A percentile compares a stretch with the other conserved stretches of the same genome.
Evolutionary conservation across 2,888 invertebrate species (phyloP).

Genomic region (Cerceris ruficornis): DNA sequence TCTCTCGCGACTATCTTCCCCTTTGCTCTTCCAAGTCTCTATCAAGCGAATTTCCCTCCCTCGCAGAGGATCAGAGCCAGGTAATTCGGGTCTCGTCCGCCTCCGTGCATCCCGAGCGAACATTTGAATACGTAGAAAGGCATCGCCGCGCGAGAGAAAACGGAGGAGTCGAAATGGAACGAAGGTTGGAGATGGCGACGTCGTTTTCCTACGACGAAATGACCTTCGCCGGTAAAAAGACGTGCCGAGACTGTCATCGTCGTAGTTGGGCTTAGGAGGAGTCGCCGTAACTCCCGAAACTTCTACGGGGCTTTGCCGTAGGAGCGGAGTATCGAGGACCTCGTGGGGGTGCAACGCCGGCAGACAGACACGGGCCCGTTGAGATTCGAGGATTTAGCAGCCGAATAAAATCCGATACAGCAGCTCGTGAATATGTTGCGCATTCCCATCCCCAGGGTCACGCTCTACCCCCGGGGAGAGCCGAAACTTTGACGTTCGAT

Average conservation of each 20-base stretch:
- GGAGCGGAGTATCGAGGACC: constrained; percentile 19
- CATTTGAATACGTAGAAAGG: constrained; percentile 52
- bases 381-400: constrained; percentile 74
- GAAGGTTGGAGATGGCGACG: constrained; percentile 21
- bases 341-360: constrained; percentile 30
- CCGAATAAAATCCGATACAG: constrained; percentile 74
- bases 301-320: constrained; percentile 35
- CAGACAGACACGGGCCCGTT: constrained; percentile 44
- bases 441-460: constrained; percentile 27
- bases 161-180: constrained; percentile 16
- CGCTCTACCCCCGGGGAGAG: constrained; percentile 31
- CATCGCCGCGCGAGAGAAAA: constrained; percentile 23
- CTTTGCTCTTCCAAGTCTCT: neutral
- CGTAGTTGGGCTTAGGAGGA: constrained; percentile 63
- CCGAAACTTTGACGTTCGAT: constrained; percentile 32
- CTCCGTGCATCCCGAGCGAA: constrained; percentile 33
- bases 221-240: constrained; percentile 57
- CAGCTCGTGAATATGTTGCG: constrained; percentile 71
- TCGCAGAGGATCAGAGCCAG: constrained; percentile 33
- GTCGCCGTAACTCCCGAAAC: constrained; percentile 66
- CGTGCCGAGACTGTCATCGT: constrained; percentile 59
- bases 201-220: constrained; percentile 52
- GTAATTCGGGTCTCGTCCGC: constrained; percentile 46
- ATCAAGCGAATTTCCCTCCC: constrained; percentile 24
- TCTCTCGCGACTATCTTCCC: neutral